These are phyloP conservation scores for Malurus splendens DNA, from an alignment of 2,797 vertebrate genomes.

Conservation along the genomic window DNA sequence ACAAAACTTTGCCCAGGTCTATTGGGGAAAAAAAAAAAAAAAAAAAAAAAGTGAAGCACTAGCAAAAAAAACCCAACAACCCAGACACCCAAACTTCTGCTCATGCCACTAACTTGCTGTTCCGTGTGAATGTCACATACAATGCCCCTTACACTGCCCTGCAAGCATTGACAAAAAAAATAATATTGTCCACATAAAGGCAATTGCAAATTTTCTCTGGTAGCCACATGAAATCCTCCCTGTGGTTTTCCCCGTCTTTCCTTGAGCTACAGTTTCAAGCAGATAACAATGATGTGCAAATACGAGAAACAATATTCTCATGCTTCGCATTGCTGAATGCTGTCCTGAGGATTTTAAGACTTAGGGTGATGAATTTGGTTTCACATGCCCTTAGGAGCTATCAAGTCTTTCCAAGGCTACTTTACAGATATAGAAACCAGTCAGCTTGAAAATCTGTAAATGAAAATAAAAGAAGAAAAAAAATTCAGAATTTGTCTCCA, in stretches of 20 bases:
- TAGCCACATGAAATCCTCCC: background rate
- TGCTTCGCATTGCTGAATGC: background rate
- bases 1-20: conserved; percentile 55
- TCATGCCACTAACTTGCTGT: background rate
- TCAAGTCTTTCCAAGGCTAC: background rate
- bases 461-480: background rate
- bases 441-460: background rate
- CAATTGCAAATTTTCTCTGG: background rate
- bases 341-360: background rate
- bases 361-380: background rate
- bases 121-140: background rate
- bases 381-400: background rate
- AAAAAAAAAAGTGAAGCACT: conserved; percentile 3
- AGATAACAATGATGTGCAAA: background rate
- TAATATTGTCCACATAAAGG: background rate
- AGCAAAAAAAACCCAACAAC: background rate
- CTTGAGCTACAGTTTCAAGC: background rate
- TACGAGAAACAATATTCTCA: background rate
- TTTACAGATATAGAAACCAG: background rate
- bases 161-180: background rate
- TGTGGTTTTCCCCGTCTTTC: background rate
- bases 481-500: background rate
- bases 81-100: background rate
- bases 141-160: background rate
- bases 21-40: background rate